Conservation (phyloP, 2,113 vertebrate species). For the Mesitornis unicolor region DNA sequence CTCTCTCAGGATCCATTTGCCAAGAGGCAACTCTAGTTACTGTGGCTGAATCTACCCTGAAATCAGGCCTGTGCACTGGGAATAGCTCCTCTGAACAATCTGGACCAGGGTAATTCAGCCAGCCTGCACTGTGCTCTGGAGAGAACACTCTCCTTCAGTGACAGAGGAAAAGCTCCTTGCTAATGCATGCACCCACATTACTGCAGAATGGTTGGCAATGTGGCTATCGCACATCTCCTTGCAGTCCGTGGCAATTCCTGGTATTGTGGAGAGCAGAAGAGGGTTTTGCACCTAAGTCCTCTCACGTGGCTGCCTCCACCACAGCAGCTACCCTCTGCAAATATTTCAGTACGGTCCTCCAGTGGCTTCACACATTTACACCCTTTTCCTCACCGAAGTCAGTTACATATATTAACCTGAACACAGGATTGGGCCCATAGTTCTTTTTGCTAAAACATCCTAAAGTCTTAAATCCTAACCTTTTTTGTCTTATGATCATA, state of each 20-base stretch:
- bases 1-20: neutral
- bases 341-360: neutral
- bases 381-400: neutral
- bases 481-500: neutral
- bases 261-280: neutral
- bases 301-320: neutral
- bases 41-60: neutral
- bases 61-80: neutral
- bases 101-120: neutral
- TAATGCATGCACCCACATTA: accelerated
- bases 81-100: neutral
- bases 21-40: neutral
- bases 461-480: neutral
- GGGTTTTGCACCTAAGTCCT: neutral
- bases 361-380: neutral
- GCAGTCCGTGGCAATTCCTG: neutral
- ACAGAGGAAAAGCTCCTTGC: neutral
- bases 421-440: neutral
- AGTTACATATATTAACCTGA: neutral
- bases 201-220: accelerated
- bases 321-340: neutral
- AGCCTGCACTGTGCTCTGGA: neutral
- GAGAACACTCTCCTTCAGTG: neutral
- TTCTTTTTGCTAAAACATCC: neutral
- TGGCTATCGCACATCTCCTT: neutral